Evolutionary conservation across 2,113 vertebrate genomes (phyloP), one percentile per base, ranked within the genome.

Genomic region (Dipodomys spectabilis): DNA sequence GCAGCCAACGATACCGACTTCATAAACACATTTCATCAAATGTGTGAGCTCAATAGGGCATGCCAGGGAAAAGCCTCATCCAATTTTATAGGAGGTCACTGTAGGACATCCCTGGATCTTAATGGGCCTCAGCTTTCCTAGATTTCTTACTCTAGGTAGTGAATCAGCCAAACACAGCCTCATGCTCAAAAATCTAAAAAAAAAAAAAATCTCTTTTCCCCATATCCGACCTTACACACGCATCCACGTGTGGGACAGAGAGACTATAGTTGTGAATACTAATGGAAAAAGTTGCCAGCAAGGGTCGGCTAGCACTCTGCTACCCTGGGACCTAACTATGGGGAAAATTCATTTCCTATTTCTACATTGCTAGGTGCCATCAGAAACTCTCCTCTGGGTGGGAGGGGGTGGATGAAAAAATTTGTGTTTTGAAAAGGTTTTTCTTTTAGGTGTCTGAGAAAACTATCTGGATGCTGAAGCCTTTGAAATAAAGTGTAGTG

Each of bases 11-110:
- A 82, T 7, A 35, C n/a, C 4, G 3, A 85, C 39, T 96, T 80
- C 84, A 75, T 4, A 90, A 82, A 92, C 95, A 89, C 95, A 74
- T 88, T 87, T 97, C 95, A 97, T 98, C 97, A 96, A 96, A 97
- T 83, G 88, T 95, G 93, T 57, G 93, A 90, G 81, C 91, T 96
- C 96, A 97, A 95, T 94, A 93, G 93, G 82, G 49, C 96, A 2
- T 86, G 44, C 95, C 79, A 53, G 62, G 97, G 93, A 88, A 96
- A 97, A 96, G 86, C 86, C 83, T 75, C 95, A 96, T 95, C 91
- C 95, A 93, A 83, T 97, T 98, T 94, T 60, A 77, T n/a, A 93
- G 95, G 92, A 53, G 79, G 97, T 94, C 96, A 95, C 93, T 18
- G 0, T 27, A 9, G 93, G 94, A 69, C 86, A 85, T 84, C 96